Conservation (phyloP, 1,140 invertebrate genomes). For the Zaprionus taronus region DNA sequence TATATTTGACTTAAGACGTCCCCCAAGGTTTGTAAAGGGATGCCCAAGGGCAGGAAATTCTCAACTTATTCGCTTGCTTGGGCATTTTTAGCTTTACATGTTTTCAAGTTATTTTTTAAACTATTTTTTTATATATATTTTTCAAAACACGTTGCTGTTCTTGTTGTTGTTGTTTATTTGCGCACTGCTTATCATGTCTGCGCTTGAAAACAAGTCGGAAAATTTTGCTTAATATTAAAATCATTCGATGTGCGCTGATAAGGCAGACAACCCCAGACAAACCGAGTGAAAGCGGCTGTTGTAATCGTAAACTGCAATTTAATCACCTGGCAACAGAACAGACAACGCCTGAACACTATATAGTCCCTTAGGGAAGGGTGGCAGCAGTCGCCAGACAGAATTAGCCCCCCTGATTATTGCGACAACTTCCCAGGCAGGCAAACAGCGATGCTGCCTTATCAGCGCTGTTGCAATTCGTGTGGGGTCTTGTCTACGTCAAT, state of each 20-base stretch:
- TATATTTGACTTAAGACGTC: background rate
- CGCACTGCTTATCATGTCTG: conserved; percentile 35
- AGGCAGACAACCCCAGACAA: conserved; percentile 17
- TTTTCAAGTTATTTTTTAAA: conserved; percentile 54
- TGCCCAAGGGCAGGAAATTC: background rate
- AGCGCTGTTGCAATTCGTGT: conserved; percentile 16
- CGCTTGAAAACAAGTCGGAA: conserved; percentile 40
- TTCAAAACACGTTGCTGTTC: conserved; percentile 40
- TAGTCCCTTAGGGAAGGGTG: background rate
- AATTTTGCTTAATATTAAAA: conserved; percentile 40
- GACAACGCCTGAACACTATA: background rate
- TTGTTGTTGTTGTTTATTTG: conserved; percentile 22
- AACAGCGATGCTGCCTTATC: background rate
- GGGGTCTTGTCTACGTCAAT: conserved; percentile 41
- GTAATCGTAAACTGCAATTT: conserved; percentile 41
- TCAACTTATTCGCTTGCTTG: background rate
- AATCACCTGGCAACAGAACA: conserved; percentile 57
- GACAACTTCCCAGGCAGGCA: background rate
- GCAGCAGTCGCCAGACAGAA: background rate
- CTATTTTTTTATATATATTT: conserved; percentile 44
- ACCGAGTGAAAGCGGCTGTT: conserved; percentile 41
- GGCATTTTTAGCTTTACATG: background rate
- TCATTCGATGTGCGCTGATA: conserved; percentile 51
- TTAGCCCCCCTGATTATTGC: background rate
- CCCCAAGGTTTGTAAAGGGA: background rate